A percentile compares a stretch with the other conserved stretches of the same genome.
Conservation (phyloP, 64 coral and sea anemone species). For the Astreopora myriophthalma region DNA sequence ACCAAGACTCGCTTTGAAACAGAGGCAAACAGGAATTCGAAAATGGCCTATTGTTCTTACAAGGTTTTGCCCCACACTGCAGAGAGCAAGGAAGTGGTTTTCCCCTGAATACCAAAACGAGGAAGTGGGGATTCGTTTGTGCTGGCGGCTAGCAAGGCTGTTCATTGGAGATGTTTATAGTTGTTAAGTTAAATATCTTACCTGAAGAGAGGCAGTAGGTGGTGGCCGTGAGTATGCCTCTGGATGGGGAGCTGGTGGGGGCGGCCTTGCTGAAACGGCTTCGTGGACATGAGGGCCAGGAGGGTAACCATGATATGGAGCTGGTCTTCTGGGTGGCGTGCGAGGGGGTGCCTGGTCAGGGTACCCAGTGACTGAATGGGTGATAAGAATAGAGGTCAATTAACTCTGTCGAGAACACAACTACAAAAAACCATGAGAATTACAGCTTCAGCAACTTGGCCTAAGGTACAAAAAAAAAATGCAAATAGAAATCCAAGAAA, state of each 20-base stretch:
- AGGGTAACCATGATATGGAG: constrained; percentile 43
- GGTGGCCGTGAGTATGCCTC: neutral
- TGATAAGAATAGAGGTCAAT: neutral
- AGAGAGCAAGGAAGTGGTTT: too few species aligned
- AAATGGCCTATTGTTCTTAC: too few species aligned
- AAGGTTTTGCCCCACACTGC: too few species aligned
- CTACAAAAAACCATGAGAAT: neutral
- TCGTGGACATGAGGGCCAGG: constrained; percentile 44
- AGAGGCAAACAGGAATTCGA: too few species aligned
- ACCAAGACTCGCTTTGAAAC: too few species aligned
- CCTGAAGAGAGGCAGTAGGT: neutral
- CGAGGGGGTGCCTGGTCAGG: neutral
- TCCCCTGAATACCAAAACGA: too few species aligned
- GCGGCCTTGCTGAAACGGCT: neutral
- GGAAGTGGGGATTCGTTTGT: too few species aligned
- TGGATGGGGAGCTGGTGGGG: constrained; percentile 18
- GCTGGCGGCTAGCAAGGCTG: too few species aligned
- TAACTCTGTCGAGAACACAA: neutral
- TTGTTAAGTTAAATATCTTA: neutral
- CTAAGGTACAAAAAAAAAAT: too few species aligned
- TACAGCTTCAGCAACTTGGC: too few species aligned
- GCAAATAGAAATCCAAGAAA: too few species aligned
- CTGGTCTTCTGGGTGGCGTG: neutral
- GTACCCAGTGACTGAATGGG: constrained; percentile 20
- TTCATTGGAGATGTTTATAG: too few species aligned